These are phyloP conservation scores for Acrossocheilus wenchowensis DNA, from an alignment of 2,797 vertebrate species.

Conservation along the genomic window DNA sequence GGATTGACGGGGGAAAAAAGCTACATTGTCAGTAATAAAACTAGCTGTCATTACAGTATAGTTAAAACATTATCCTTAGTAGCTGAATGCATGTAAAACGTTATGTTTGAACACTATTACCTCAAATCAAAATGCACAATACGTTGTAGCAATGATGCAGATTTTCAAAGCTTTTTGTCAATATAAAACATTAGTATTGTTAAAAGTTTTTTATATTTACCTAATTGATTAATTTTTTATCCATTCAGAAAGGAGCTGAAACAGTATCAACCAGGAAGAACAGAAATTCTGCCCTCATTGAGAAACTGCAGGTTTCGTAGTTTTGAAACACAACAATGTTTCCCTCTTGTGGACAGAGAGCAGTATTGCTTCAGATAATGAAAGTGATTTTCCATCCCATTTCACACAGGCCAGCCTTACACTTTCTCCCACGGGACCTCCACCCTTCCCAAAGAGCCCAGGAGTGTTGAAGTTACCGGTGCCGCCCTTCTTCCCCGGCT, in stretches of 20 bases:
- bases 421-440: constrained; percentile 65
- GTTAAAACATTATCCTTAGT: not conserved
- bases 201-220: constrained; percentile 11
- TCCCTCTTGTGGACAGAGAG: constrained; percentile 57
- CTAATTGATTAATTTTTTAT: not conserved
- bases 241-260: constrained; percentile 56
- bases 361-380: not conserved
- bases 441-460: constrained; percentile 71
- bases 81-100: not conserved
- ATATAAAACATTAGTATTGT: not conserved
- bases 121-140: not conserved
- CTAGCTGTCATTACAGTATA: not conserved
- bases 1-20: not conserved
- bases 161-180: not conserved
- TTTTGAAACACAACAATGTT: constrained; percentile 9
- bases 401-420: constrained; percentile 71
- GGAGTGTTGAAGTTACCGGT: constrained; percentile 64
- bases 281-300: constrained; percentile 79
- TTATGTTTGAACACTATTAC: not conserved
- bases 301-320: constrained; percentile 77
- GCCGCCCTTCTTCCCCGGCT: constrained; percentile 57
- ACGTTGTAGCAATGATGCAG: too few species aligned
- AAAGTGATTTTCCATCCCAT: constrained; percentile 3
- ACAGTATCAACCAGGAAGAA: constrained; percentile 65
- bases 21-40: not conserved